Conservation (phyloP, 2,888 invertebrate species). For the Xiphydria camelus region DNA sequence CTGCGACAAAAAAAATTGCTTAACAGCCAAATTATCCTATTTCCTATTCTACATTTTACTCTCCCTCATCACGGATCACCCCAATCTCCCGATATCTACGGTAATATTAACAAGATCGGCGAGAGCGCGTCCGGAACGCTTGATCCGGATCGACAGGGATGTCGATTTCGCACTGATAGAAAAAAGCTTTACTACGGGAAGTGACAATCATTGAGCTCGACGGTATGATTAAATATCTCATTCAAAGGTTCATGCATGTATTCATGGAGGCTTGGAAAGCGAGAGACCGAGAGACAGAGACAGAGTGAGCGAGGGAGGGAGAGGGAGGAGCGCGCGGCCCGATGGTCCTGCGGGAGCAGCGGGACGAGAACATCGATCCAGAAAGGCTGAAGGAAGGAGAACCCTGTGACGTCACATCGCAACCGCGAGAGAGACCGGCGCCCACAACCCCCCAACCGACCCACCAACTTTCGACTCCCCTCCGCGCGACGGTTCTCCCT, state of each 20-base stretch:
- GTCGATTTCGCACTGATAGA: too few relatives aligned
- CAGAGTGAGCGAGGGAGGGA: too few relatives aligned
- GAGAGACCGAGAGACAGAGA: too few relatives aligned
- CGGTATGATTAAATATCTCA: slow-evolving; percentile 12
- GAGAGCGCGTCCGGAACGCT: too few relatives aligned
- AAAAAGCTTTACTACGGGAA: neutral
- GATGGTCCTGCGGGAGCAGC: slow-evolving; percentile 5
- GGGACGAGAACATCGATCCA: slow-evolving; percentile 14
- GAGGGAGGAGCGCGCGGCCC: neutral
- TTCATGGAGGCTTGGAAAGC: slow-evolving; percentile 7
- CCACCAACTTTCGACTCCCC: slow-evolving; percentile 3
- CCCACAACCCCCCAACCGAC: slow-evolving; percentile 4
- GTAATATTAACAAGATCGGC: too few relatives aligned
- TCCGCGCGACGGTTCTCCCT: neutral
- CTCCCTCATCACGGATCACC: too few relatives aligned
- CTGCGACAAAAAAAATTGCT: too few relatives aligned
- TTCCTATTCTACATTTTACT: too few relatives aligned
- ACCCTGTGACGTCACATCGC: slow-evolving; percentile 14
- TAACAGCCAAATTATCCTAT: too few relatives aligned
- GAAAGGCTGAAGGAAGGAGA: slow-evolving; percentile 12
- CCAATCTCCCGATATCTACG: too few relatives aligned
- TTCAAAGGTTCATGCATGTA: slow-evolving; percentile 9
- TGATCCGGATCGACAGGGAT: too few relatives aligned
- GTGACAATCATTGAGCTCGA: slow-evolving; percentile 9
- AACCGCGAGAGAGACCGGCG: slow-evolving; percentile 11